phyloP scores from a whole-genome alignment of 2,797 vertebrate genomes.

The Mormyrus proboscirostris region DNA sequence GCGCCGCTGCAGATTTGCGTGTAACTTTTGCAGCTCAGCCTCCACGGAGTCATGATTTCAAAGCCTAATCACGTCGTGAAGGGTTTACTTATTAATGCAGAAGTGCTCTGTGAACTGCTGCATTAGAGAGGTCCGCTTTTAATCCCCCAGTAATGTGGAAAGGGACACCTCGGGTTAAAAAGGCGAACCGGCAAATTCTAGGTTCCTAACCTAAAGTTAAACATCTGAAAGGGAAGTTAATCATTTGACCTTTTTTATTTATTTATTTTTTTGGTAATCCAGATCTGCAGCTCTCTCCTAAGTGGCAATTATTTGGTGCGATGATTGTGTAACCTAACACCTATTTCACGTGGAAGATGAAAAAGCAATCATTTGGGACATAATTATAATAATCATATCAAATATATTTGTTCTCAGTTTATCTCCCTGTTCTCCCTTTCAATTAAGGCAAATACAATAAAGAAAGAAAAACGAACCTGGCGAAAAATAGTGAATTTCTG shows the following conservation, averaged over 20 bases:
- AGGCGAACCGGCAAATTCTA: background rate
- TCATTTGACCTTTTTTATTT: background rate
- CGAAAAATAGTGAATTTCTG: background rate
- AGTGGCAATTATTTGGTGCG: slow-evolving; percentile 8
- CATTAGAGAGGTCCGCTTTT: background rate
- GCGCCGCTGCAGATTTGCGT: background rate
- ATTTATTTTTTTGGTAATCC: background rate
- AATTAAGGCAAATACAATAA: background rate
- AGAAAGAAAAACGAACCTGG: background rate
- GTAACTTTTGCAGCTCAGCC: background rate
- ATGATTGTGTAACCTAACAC: slow-evolving; percentile 16
- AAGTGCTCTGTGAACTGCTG: background rate
- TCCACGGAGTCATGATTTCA: background rate
- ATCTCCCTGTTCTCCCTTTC: background rate
- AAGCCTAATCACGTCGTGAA: background rate
- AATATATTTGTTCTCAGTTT: background rate
- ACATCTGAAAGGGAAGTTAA: slow-evolving; percentile 6
- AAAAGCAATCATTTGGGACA: slow-evolving; percentile 19
- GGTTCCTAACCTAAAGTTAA: background rate
- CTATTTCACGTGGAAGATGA: background rate
- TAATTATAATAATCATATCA: slow-evolving; percentile 6
- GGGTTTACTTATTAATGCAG: slow-evolving; percentile 5
- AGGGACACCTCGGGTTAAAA: background rate
- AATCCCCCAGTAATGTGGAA: background rate
- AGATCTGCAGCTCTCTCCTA: background rate